These are phyloP conservation scores for Anniella stebbinsi DNA, from an alignment of 2,797 vertebrate genomes.

Conservation along the genomic window DNA sequence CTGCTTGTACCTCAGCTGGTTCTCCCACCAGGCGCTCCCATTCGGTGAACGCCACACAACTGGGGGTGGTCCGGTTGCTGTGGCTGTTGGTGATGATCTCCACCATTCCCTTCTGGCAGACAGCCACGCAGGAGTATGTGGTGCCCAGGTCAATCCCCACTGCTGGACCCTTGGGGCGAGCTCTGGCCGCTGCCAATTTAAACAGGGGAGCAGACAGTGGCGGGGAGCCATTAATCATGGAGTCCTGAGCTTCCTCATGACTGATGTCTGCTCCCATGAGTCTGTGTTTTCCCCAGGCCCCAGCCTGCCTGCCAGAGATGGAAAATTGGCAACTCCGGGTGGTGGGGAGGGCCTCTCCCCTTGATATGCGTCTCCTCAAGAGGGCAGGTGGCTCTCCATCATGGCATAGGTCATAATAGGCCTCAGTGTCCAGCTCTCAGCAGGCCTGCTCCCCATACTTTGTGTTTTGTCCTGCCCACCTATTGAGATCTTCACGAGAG, in stretches of 20 bases:
- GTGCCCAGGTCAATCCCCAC: constrained; percentile 73
- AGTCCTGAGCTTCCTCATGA: background rate
- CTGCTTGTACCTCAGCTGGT: constrained; percentile 36
- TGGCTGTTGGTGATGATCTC: constrained; percentile 76
- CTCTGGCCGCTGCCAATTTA: constrained; percentile 30
- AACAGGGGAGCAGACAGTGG: no score
- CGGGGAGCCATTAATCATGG: background rate
- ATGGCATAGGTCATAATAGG: constrained; percentile 12
- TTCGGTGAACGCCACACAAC: constrained; percentile 24
- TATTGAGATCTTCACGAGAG: background rate
- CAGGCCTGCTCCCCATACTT: background rate
- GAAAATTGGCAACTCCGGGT: constrained; percentile 8
- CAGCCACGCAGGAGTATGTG: constrained; percentile 68
- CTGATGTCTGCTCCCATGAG: constrained; percentile 29
- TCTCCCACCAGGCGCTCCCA: constrained; percentile 52
- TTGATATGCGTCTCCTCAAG: background rate
- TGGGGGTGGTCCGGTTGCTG: constrained; percentile 45
- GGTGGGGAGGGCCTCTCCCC: background rate
- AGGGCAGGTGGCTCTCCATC: background rate
- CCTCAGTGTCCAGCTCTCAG: background rate
- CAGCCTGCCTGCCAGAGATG: constrained; percentile 27
- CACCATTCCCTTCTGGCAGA: constrained; percentile 75
- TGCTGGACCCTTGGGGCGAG: constrained; percentile 60
- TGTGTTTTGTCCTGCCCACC: no score
- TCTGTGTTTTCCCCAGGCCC: background rate